Evolutionary conservation across 2,797 vertebrate genomes (phyloP), one percentile per base, ranked within the genome.

Genomic region (Channa striata): DNA sequence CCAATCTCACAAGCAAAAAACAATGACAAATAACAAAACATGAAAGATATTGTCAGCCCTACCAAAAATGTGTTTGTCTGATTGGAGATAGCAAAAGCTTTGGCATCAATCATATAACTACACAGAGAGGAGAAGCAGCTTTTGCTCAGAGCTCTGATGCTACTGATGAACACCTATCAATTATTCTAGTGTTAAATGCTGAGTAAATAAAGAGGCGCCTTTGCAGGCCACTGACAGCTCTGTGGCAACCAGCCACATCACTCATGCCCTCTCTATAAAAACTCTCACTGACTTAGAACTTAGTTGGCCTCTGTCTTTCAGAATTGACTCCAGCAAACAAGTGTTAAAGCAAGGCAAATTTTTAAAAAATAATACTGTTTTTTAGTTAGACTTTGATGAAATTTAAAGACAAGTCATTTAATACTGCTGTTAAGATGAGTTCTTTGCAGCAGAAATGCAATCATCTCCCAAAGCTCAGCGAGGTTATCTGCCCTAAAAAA

Each of bases 141-240:
- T 36, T 23, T 25, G 59, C 59, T 82, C 60, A 59, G 13, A 17
- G 46, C 37, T 42, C 36, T 46, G 53, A 49, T 49, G 59, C 51
- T 19, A 12, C 53, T 63, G 48, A 71, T 66, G 56, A 61, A 73
- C 73, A 80, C 61, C 80, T 53, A 61, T 79, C 72, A 88, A 84
- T 83, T 81, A 77, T 61, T 34, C 50, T 19, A 64, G 68, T 82
- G 80, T 82, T 66, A 80, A 81, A 79, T 80, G 61, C 65, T 69
- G 46, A 75, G 73, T 30, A 30, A 30, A 30, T 30, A 30, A 4
- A 30, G 25, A 30, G 25, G 25, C 25, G 25, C 1, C 25, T 30
- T 30, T 30, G 25, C 25, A 30, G 25, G 25, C 1, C 25, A 30
- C 25, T 30, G 25, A 30, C 25, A 30, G 25, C 25, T 30, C 25